Evolutionary conservation across 2,113 vertebrate species (phyloP).

Genomic region (Pangasianodon hypophthalmus): DNA sequence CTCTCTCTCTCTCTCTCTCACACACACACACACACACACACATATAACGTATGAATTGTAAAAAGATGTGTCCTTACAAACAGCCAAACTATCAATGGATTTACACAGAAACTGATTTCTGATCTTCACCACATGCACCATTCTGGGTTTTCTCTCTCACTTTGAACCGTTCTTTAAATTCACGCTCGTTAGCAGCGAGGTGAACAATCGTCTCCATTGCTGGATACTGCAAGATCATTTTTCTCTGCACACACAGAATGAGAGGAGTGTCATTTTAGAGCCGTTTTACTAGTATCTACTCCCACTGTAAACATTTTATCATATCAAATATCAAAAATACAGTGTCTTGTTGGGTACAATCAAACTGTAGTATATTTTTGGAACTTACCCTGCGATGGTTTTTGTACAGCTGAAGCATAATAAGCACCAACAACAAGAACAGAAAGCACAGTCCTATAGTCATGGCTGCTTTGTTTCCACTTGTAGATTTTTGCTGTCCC

Average conservation of each 20-base stretch:
- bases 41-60: not conserved
- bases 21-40: constrained; percentile 22
- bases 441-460: constrained; percentile 63
- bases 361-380: not conserved
- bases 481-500: constrained; percentile 19
- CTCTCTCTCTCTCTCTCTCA: not conserved
- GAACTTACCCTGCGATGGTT: constrained; percentile 71
- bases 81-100: not conserved
- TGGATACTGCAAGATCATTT: constrained; percentile 67
- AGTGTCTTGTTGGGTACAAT: not conserved
- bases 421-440: constrained; percentile 65
- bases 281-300: not conserved
- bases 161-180: constrained; percentile 57
- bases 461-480: constrained; percentile 25
- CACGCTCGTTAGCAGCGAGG: constrained; percentile 62
- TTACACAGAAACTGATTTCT: constrained; percentile 29
- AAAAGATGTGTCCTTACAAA: not conserved
- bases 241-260: constrained; percentile 62
- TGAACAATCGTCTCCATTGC: constrained; percentile 76
- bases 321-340: not conserved
- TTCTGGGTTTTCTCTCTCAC: constrained; percentile 43
- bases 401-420: constrained; percentile 69
- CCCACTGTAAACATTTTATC: not conserved
- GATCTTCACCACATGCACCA: not conserved
- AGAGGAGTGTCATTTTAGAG: not conserved